phyloP scores from a whole-genome alignment of 2,888 invertebrate genomes.

The Drosophila multiciliata region DNA sequence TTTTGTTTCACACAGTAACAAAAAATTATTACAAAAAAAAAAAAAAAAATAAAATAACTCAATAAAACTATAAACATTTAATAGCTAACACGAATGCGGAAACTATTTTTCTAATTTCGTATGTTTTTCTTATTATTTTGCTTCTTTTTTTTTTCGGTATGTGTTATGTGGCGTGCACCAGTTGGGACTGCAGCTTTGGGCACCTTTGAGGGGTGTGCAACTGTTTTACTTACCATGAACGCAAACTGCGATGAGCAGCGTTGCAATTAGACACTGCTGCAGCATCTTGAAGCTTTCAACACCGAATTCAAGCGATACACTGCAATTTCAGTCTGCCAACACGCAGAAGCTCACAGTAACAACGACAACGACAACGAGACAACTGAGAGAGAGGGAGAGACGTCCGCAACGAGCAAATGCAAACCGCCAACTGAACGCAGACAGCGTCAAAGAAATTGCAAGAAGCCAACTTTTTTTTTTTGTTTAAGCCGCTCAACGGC shows the following conservation, averaged over 20 bases:
- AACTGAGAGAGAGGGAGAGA: conserved; percentile 40
- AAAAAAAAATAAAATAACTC: conserved; percentile 9
- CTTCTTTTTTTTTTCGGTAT: not conserved
- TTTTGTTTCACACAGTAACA: conserved; percentile 62
- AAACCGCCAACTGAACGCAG: conserved; percentile 82
- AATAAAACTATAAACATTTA: conserved; percentile 40
- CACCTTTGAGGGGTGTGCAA: conserved; percentile 4
- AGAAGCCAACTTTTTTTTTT: conserved; percentile 68
- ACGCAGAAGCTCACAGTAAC: conserved; percentile 3
- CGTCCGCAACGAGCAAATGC: conserved; percentile 77
- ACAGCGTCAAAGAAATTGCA: conserved; percentile 76
- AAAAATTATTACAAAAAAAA: conserved; percentile 34
- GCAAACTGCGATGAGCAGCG: conserved; percentile 54
- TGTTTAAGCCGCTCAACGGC: conserved; percentile 31
- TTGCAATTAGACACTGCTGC: conserved; percentile 58
- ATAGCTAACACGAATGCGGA: conserved; percentile 58
- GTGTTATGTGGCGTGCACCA: conserved; percentile 32
- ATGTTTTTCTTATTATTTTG: not conserved
- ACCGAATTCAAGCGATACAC: conserved; percentile 18
- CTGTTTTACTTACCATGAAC: conserved; percentile 57
- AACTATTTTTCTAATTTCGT: conserved; percentile 12
- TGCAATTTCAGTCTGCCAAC: conserved; percentile 5
- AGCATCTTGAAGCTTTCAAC: conserved; percentile 58
- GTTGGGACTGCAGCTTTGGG: conserved; percentile 1
- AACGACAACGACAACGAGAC: not conserved